A percentile compares a stretch with the other conserved stretches of the same genome.
Evolutionary conservation across 2,888 invertebrate genomes (phyloP).

Genomic region (Bugula neritina): DNA sequence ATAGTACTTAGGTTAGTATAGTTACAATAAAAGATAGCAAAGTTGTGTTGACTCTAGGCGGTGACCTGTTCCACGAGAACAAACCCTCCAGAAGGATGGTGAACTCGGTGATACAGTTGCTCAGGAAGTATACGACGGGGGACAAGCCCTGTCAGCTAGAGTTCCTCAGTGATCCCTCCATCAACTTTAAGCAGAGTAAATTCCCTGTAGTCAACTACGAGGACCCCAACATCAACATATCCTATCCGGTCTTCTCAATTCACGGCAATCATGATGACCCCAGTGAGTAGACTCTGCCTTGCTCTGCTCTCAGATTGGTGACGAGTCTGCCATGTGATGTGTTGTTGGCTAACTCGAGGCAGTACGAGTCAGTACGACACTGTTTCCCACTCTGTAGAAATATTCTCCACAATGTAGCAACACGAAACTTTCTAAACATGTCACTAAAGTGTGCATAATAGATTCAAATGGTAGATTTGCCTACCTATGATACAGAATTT

Average conservation of each 20-base stretch:
- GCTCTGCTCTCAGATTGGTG: neutral
- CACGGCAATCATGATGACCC: conserved; percentile 98
- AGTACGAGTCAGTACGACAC: no score
- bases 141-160: conserved; percentile 63
- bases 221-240: conserved; percentile 87
- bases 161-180: conserved; percentile 76
- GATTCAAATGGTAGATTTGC: no score
- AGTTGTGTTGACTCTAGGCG: no score
- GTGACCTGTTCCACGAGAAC: conserved; percentile 93
- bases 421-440: no score
- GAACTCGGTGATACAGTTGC: conserved; percentile 59
- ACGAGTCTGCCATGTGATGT: no score
- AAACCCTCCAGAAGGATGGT: conserved; percentile 77
- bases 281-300: neutral
- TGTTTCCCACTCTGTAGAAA: no score
- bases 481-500: no score
- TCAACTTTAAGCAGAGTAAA: conserved; percentile 67
- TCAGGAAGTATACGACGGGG: conserved; percentile 67
- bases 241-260: conserved; percentile 81
- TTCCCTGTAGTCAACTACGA: conserved; percentile 78
- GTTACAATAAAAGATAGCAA: no score
- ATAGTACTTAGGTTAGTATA: no score
- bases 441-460: no score
- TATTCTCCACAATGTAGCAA: no score
- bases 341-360: no score